Conservation (phyloP, 2,888 invertebrate species). For the Linnaemya vulpina region DNA sequence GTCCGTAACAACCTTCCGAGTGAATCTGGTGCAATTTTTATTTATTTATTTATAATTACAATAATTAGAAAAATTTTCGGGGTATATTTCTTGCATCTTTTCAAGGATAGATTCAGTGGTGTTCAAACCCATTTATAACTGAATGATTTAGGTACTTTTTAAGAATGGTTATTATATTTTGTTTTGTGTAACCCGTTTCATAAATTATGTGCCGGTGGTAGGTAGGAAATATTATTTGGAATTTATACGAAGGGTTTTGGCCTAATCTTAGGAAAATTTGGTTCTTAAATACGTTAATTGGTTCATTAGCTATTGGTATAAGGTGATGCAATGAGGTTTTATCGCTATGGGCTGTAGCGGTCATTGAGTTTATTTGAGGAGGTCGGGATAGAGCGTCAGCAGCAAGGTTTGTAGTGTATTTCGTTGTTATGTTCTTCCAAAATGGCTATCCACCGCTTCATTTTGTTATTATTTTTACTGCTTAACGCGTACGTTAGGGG, state of each 20-base stretch:
- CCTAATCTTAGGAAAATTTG: constrained; percentile 58
- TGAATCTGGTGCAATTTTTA: constrained; percentile 31
- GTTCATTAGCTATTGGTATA: constrained; percentile 54
- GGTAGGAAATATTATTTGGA: constrained; percentile 33
- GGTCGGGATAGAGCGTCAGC: constrained; percentile 62
- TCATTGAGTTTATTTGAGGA: constrained; percentile 53
- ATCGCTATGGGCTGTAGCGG: constrained; percentile 55
- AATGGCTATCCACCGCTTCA: background rate
- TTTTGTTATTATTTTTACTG: constrained; percentile 1
- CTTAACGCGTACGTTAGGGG: constrained; percentile 1
- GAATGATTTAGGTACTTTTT: constrained; percentile 49
- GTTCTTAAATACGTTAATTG: constrained; percentile 68
- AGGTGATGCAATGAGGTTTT: constrained; percentile 68
- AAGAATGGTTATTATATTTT: constrained; percentile 30
- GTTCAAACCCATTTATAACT: constrained; percentile 47
- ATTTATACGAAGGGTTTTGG: constrained; percentile 47
- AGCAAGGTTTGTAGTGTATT: constrained; percentile 16
- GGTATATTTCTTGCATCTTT: constrained; percentile 44
- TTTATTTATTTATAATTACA: no score
- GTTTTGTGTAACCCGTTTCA: constrained; percentile 9
- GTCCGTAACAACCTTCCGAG: constrained; percentile 25
- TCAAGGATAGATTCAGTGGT: constrained; percentile 36
- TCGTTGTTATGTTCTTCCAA: constrained; percentile 4
- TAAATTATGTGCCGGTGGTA: constrained; percentile 3
- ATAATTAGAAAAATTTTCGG: constrained; percentile 52